Percentiles rank a stretch among this genome's conserved stretches.
Conservation (phyloP, 2,797 vertebrate species). For the Anomalospiza imberbis region DNA sequence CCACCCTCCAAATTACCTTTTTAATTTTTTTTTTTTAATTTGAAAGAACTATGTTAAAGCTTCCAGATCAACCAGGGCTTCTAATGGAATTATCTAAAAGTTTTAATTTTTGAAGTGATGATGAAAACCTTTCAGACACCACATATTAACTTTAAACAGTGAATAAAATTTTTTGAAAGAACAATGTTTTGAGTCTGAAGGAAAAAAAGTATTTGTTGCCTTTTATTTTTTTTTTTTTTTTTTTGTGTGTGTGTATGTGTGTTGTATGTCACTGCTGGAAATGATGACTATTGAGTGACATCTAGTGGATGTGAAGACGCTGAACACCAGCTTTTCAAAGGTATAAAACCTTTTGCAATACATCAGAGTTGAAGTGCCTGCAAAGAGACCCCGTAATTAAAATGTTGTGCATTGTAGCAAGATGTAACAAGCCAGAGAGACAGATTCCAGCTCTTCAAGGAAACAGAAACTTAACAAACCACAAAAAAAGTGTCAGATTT, state of each 20-base stretch:
- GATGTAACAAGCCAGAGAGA: background rate
- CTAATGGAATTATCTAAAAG: background rate
- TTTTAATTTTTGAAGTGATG: background rate
- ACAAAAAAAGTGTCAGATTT: background rate
- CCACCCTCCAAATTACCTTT: background rate
- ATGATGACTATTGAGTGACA: slow-evolving; percentile 65
- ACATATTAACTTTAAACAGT: background rate
- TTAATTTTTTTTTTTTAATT: background rate
- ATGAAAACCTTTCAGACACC: background rate
- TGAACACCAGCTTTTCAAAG: background rate
- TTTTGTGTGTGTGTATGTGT: too few species aligned
- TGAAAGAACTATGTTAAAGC: background rate
- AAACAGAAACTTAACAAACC: background rate
- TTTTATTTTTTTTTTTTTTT: background rate
- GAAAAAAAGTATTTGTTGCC: background rate
- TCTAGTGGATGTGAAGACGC: slow-evolving; percentile 62
- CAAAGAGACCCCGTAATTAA: background rate
- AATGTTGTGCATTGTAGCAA: background rate
- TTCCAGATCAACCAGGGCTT: background rate
- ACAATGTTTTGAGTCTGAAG: background rate
- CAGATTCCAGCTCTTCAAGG: background rate
- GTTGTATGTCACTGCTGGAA: background rate
- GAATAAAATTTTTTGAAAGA: background rate
- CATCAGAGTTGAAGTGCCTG: background rate
- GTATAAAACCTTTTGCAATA: background rate